Conservation (phyloP, 2,888 invertebrate species). For the Brachyptera putata region DNA sequence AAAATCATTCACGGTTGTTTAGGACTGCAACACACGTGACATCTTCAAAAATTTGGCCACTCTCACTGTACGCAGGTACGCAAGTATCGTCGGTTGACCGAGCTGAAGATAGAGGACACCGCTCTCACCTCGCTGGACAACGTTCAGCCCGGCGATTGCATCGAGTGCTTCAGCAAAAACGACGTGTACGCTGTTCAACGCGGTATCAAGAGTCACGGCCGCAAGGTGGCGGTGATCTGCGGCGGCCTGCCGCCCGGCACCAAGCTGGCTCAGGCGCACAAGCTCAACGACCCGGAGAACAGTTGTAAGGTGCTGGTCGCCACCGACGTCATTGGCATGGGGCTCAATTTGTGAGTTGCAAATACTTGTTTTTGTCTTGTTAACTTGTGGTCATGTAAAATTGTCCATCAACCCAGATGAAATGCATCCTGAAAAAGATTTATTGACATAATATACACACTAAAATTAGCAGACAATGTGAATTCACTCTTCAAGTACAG, state of each 20-base stretch:
- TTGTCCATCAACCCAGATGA: too few relatives aligned
- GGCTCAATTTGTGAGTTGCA: constrained; percentile 87
- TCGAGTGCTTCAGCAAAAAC: constrained; percentile 97
- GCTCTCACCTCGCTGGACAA: constrained; percentile 72
- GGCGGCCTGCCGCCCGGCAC: constrained; percentile 98
- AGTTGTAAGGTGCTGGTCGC: constrained; percentile 94
- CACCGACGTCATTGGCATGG: constrained; percentile 98
- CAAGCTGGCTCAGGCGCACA: constrained; percentile 92
- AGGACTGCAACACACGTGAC: too few relatives aligned
- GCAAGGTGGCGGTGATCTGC: constrained; percentile 95
- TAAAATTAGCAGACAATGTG: too few relatives aligned
- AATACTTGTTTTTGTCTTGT: too few relatives aligned
- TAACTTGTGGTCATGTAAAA: too few relatives aligned
- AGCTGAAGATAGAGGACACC: constrained; percentile 68
- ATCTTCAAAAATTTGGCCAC: too few relatives aligned
- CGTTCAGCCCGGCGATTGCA: constrained; percentile 91
- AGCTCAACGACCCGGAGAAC: constrained; percentile 93
- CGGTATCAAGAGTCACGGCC: constrained; percentile 58
- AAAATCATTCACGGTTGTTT: too few relatives aligned
- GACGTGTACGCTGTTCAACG: constrained; percentile 88
- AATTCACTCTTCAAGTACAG: too few relatives aligned
- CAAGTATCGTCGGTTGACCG: constrained; percentile 81
- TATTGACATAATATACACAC: too few relatives aligned
- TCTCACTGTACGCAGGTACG: constrained; percentile 50
- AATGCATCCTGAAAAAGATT: too few relatives aligned